Conservation (phyloP, 2,888 invertebrate genomes). For the Eristalinus aeneus region DNA sequence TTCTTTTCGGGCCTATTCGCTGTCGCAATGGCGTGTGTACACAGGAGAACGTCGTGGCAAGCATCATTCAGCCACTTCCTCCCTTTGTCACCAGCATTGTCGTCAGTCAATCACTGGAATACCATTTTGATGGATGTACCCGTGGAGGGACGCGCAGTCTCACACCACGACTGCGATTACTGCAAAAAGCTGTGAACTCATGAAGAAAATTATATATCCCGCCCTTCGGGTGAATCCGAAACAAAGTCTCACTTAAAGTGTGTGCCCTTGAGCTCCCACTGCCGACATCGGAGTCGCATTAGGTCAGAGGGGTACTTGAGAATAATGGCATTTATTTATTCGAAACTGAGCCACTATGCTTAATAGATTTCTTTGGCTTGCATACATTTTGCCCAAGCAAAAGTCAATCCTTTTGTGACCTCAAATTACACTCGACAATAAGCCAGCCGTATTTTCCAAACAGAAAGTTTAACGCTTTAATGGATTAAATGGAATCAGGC, state of each 20-base stretch:
- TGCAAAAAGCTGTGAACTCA: slow-evolving; percentile 39
- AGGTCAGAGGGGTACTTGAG: neutral
- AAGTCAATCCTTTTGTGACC: slow-evolving; percentile 63
- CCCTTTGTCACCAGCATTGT: neutral
- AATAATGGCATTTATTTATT: slow-evolving; percentile 39
- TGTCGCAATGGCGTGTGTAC: neutral
- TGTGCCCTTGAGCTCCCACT: neutral
- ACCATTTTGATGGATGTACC: neutral
- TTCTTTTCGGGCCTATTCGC: neutral
- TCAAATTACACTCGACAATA: slow-evolving; percentile 67
- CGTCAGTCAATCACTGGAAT: neutral
- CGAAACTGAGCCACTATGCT: neutral
- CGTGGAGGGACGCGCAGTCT: neutral
- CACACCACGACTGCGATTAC: neutral
- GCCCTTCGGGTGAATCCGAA: neutral
- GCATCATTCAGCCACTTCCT: neutral
- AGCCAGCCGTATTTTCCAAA: slow-evolving; percentile 57
- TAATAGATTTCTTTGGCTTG: slow-evolving; percentile 8
- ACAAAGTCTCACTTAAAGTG: neutral
- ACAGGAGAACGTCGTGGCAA: neutral
- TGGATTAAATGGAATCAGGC: slow-evolving; percentile 65
- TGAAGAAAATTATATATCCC: slow-evolving; percentile 44
- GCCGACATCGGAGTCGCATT: neutral
- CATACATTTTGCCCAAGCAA: slow-evolving; percentile 18
- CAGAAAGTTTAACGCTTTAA: slow-evolving; percentile 56